Evolutionary conservation across 2,113 vertebrate species (phyloP).

Genomic region (Puma concolor): DNA sequence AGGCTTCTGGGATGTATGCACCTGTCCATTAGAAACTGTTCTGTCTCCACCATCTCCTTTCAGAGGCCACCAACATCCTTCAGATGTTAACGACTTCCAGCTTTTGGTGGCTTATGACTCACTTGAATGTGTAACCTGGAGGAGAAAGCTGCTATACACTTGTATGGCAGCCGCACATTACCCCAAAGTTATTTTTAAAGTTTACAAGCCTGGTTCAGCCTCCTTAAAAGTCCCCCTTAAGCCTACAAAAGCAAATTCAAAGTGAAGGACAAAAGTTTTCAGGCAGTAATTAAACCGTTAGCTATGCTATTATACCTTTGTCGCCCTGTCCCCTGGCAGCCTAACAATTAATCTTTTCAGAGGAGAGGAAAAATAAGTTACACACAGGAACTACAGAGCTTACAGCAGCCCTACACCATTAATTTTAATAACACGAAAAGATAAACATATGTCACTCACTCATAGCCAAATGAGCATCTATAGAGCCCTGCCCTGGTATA

Average conservation of each 20-base stretch:
- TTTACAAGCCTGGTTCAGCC: constrained; percentile 70
- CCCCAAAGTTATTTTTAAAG: constrained; percentile 76
- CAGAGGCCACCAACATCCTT: constrained; percentile 63
- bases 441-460: constrained; percentile 73
- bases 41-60: neutral
- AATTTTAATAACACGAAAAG: constrained; percentile 74
- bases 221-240: constrained; percentile 69
- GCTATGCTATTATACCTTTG: constrained; percentile 70
- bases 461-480: constrained; percentile 43
- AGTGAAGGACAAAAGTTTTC: constrained; percentile 76
- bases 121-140: constrained; percentile 43
- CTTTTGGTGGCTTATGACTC: constrained; percentile 46
- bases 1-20: constrained; percentile 24
- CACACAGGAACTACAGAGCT: constrained; percentile 51
- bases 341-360: constrained; percentile 79
- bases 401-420: constrained; percentile 31
- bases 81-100: constrained; percentile 73
- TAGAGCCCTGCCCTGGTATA: neutral
- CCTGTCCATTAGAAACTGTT: constrained; percentile 65
- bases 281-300: constrained; percentile 71
- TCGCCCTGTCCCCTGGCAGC: constrained; percentile 64
- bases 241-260: constrained; percentile 80
- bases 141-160: constrained; percentile 55
- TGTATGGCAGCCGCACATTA: constrained; percentile 44
- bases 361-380: constrained; percentile 69